Conservation (phyloP, 2,888 invertebrate genomes). For the Zygaena filipendulae region DNA sequence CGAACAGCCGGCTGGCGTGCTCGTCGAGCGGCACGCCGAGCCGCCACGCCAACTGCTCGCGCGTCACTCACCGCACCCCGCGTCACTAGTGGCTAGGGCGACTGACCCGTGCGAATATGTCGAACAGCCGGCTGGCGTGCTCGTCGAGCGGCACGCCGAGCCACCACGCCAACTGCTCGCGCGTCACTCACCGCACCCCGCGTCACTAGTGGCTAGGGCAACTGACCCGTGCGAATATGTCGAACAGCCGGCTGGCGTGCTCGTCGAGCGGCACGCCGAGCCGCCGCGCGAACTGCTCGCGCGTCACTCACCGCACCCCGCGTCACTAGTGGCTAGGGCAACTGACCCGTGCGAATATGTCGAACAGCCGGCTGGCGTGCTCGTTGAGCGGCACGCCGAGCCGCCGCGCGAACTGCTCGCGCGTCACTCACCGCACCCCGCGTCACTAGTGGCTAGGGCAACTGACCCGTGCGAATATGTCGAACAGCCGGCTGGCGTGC, state of each 20-base stretch:
- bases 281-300: conserved; percentile 69
- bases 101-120: conserved; percentile 76
- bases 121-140: conserved; percentile 70
- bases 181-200: conserved; percentile 30
- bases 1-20: conserved; percentile 70
- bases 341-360: conserved; percentile 76
- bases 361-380: conserved; percentile 70
- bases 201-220: no score
- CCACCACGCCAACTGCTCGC: conserved; percentile 69
- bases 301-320: conserved; percentile 30
- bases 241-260: conserved; percentile 70
- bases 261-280: conserved; percentile 68
- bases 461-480: conserved; percentile 76
- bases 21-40: conserved; percentile 68
- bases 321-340: no score
- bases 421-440: conserved; percentile 30
- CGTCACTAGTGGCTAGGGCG: no score
- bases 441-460: no score
- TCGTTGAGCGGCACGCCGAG: conserved; percentile 68
- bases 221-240: conserved; percentile 76
- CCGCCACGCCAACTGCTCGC: conserved; percentile 69
- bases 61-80: conserved; percentile 30
- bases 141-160: conserved; percentile 68
- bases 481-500: conserved; percentile 70
- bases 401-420: conserved; percentile 69